These are phyloP conservation scores for Pipra filicauda DNA, from an alignment of 2,113 vertebrate species.

Conservation along the genomic window DNA sequence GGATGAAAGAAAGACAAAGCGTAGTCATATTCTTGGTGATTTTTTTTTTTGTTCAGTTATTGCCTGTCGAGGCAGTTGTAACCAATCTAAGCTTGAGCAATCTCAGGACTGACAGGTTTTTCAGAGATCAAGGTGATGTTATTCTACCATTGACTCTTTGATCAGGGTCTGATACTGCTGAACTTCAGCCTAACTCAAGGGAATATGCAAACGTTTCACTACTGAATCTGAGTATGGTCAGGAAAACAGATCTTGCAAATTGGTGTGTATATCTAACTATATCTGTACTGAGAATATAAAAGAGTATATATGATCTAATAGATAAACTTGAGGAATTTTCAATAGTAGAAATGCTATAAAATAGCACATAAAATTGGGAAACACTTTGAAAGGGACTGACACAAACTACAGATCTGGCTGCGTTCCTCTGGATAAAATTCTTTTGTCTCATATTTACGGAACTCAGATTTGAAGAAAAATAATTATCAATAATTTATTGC, in stretches of 20 bases:
- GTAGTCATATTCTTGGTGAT: not conserved
- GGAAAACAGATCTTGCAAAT: not conserved
- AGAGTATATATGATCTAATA: not conserved
- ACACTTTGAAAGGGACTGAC: not conserved
- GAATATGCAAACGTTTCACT: not conserved
- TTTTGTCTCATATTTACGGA: not conserved
- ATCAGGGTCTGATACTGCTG: not conserved
- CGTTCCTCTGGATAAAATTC: not conserved
- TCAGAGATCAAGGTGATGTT: constrained; percentile 28
- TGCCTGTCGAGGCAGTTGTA: not conserved
- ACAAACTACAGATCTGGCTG: not conserved
- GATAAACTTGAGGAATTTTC: not conserved
- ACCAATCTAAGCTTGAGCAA: not conserved
- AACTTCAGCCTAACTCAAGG: constrained; percentile 37
- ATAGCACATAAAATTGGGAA: not conserved
- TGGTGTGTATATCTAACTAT: not conserved
- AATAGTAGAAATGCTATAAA: not conserved
- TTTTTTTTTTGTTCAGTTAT: not conserved
- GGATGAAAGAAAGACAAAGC: not conserved
- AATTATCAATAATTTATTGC: not conserved
- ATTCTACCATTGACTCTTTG: constrained; percentile 20
- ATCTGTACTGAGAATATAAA: not conserved
- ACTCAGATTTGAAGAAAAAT: not conserved
- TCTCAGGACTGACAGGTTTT: not conserved
- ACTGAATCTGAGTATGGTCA: not conserved